Conservation (phyloP, 2,888 invertebrate genomes). For the Therioaphis trifolii region DNA sequence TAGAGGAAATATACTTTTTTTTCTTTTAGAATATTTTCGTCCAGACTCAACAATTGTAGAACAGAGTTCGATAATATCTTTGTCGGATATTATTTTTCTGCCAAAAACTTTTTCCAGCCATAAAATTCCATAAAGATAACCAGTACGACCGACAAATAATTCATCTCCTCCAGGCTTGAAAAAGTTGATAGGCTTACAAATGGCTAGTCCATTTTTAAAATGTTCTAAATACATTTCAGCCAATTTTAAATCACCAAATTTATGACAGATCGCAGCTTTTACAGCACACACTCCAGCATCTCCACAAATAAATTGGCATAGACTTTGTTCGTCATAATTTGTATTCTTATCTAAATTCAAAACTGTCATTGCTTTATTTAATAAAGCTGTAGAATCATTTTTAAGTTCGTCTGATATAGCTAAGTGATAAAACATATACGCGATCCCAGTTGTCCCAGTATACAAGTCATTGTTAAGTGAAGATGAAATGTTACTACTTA, state of each 20-base stretch:
- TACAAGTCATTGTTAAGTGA: slow-evolving; percentile 70
- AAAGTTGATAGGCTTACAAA: slow-evolving; percentile 73
- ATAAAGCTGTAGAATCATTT: slow-evolving; percentile 70
- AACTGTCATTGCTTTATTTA: slow-evolving; percentile 75
- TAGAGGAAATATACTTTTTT: slow-evolving; percentile 75
- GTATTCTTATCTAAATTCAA: slow-evolving; percentile 72
- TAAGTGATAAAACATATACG: slow-evolving; percentile 81
- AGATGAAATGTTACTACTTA: no score
- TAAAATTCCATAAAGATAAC: slow-evolving; percentile 81
- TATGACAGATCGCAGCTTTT: slow-evolving; percentile 75
- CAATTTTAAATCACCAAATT: slow-evolving; percentile 69
- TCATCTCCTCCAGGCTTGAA: slow-evolving; percentile 82
- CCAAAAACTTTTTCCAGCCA: slow-evolving; percentile 77
- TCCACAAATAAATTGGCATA: slow-evolving; percentile 78
- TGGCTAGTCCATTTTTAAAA: slow-evolving; percentile 69
- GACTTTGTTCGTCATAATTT: slow-evolving; percentile 70
- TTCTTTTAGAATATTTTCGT: slow-evolving; percentile 74
- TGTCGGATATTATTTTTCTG: slow-evolving; percentile 69
- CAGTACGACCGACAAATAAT: slow-evolving; percentile 85
- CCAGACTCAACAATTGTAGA: slow-evolving; percentile 80
- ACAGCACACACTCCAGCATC: slow-evolving; percentile 82
- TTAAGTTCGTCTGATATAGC: slow-evolving; percentile 72
- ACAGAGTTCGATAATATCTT: slow-evolving; percentile 76
- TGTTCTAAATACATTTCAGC: slow-evolving; percentile 68
- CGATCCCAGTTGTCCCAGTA: slow-evolving; percentile 78